Evolutionary conservation across 2,797 vertebrate genomes (phyloP).

Genomic region (Lycodopsis pacificus): DNA sequence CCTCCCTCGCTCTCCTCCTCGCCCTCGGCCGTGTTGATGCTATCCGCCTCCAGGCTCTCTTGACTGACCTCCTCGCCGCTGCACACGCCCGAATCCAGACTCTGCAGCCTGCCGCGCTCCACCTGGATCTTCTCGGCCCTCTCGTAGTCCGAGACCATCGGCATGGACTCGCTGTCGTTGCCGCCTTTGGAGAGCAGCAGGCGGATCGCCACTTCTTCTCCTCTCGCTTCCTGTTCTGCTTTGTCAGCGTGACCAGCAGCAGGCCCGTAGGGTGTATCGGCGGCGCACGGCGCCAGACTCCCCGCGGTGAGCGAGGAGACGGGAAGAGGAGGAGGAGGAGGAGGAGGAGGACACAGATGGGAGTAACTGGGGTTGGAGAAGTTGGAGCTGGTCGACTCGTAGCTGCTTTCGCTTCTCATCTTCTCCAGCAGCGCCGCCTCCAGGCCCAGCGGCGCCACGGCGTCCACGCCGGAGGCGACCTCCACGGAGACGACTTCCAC

Average conservation of each 20-base stretch:
- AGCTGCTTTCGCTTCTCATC: background rate
- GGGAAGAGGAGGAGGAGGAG: constrained; percentile 36
- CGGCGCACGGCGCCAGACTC: constrained; percentile 56
- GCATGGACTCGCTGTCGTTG: background rate
- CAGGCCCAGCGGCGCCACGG: background rate
- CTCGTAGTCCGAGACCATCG: constrained; percentile 60
- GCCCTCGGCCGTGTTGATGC: background rate
- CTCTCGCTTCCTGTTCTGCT: background rate
- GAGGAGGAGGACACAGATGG: constrained; percentile 40
- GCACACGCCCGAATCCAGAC: constrained; percentile 62
- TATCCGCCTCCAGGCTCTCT: constrained; percentile 46
- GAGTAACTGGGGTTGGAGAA: constrained; percentile 78
- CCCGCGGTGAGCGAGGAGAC: constrained; percentile 22
- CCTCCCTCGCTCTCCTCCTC: background rate
- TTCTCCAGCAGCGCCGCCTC: constrained; percentile 2
- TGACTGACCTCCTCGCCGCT: constrained; percentile 55
- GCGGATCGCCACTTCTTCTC: background rate
- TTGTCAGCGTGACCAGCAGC: background rate
- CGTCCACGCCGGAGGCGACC: constrained; percentile 37
- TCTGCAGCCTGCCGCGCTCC: constrained; percentile 35
- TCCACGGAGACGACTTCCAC: constrained; percentile 63
- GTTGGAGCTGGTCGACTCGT: constrained; percentile 39
- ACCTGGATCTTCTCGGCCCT: constrained; percentile 36
- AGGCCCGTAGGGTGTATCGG: constrained; percentile 66
- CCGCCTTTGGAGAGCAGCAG: constrained; percentile 24